These are phyloP conservation scores for Colostygia pectinataria DNA, from an alignment of 2,888 invertebrate genomes.

Conservation along the genomic window DNA sequence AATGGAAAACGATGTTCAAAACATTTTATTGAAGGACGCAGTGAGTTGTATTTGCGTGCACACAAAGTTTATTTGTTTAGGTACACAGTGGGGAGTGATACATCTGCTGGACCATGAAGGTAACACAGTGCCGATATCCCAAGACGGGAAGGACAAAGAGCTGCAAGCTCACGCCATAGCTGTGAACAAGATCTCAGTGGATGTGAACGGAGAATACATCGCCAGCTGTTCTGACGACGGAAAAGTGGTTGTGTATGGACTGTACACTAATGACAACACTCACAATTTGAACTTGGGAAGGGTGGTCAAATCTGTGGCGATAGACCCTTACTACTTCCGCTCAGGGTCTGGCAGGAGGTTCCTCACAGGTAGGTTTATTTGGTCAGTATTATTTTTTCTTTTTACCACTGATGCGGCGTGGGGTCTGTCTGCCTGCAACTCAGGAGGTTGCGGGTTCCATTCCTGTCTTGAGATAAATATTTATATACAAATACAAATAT, in stretches of 20 bases:
- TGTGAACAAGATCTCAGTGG: constrained; percentile 97
- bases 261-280: constrained; percentile 93
- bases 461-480: no score
- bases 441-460: no score
- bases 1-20: constrained; percentile 92
- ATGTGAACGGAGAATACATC: constrained; percentile 95
- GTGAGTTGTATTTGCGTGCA: constrained; percentile 96
- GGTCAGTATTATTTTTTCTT: neutral
- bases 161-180: constrained; percentile 92
- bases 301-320: constrained; percentile 92
- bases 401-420: no score
- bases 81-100: constrained; percentile 95
- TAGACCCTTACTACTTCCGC: constrained; percentile 92
- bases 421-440: no score
- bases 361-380: constrained; percentile 84
- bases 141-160: constrained; percentile 85
- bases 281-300: constrained; percentile 90
- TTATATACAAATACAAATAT: no score
- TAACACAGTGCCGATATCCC: constrained; percentile 85
- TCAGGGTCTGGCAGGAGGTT: constrained; percentile 90
- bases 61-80: constrained; percentile 96
- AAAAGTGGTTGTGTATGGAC: constrained; percentile 92
- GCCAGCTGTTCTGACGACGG: constrained; percentile 97
- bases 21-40: constrained; percentile 92
- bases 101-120: constrained; percentile 96